Conservation (phyloP, 2,888 invertebrate species). For the Eretmocerus hayati region DNA sequence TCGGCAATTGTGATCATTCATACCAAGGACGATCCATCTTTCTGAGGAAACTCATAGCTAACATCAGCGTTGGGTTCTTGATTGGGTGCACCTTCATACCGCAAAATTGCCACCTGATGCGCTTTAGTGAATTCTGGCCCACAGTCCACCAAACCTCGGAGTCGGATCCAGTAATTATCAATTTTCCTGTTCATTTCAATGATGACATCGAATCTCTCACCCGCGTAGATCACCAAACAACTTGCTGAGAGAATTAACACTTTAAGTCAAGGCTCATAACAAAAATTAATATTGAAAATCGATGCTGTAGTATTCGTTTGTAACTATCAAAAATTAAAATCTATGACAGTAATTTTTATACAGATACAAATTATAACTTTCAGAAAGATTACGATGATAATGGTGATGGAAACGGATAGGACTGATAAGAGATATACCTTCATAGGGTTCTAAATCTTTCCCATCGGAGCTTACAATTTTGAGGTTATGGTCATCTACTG, state of each 20-base stretch:
- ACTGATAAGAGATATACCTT: too few relatives aligned
- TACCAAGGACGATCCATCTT: conserved; percentile 53
- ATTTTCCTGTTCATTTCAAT: conserved; percentile 64
- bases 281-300: too few relatives aligned
- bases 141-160: conserved; percentile 82
- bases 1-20: too few relatives aligned
- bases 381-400: too few relatives aligned
- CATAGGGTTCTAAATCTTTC: conserved; percentile 65
- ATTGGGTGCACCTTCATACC: conserved; percentile 56
- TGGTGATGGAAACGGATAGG: too few relatives aligned
- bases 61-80: conserved; percentile 55
- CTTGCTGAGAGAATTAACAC: conserved; percentile 49
- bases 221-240: conserved; percentile 73
- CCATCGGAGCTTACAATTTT: conserved; percentile 74
- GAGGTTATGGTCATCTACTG: conserved; percentile 75
- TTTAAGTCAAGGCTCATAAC: too few relatives aligned
- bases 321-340: too few relatives aligned
- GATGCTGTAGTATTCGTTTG: too few relatives aligned
- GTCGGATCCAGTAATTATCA: conserved; percentile 73
- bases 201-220: conserved; percentile 82
- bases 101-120: conserved; percentile 62
- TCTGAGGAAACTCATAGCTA: conserved; percentile 57
- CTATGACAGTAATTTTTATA: too few relatives aligned
- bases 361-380: too few relatives aligned
- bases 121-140: conserved; percentile 63